These are phyloP conservation scores for Salticus scenicus DNA, from an alignment of 2,888 invertebrate species.

Conservation along the genomic window DNA sequence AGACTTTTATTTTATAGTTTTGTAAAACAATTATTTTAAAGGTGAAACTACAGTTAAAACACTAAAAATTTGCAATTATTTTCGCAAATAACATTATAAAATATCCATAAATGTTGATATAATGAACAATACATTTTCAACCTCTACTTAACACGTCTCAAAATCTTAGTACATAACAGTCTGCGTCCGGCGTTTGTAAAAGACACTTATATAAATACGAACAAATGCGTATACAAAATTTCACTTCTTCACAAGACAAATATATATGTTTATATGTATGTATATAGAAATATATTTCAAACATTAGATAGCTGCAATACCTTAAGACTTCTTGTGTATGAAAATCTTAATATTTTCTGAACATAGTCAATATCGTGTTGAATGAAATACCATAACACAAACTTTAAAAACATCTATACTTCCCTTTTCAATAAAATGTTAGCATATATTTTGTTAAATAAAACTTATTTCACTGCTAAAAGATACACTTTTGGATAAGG, in stretches of 20 bases:
- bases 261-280: slow-evolving; percentile 51
- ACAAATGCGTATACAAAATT: slow-evolving; percentile 60
- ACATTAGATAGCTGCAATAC: slow-evolving; percentile 28
- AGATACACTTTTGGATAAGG: not conserved
- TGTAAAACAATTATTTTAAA: too few species aligned
- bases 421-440: not conserved
- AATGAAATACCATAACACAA: not conserved
- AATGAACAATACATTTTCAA: too few species aligned
- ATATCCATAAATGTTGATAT: too few species aligned
- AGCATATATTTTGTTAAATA: not conserved
- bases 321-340: not conserved
- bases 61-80: too few species aligned
- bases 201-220: slow-evolving; percentile 52
- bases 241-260: slow-evolving; percentile 58
- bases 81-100: too few species aligned
- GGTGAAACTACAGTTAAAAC: too few species aligned
- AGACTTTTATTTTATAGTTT: too few species aligned
- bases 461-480: not conserved
- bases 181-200: slow-evolving; percentile 18
- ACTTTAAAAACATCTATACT: not conserved
- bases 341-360: not conserved
- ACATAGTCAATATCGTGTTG: not conserved
- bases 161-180: too few species aligned
- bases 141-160: too few species aligned
- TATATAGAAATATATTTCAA: slow-evolving; percentile 67